Evolutionary conservation across 1,140 invertebrate genomes (phyloP), one percentile per base, ranked within the genome.

Genomic region (Augochlora pura): DNA sequence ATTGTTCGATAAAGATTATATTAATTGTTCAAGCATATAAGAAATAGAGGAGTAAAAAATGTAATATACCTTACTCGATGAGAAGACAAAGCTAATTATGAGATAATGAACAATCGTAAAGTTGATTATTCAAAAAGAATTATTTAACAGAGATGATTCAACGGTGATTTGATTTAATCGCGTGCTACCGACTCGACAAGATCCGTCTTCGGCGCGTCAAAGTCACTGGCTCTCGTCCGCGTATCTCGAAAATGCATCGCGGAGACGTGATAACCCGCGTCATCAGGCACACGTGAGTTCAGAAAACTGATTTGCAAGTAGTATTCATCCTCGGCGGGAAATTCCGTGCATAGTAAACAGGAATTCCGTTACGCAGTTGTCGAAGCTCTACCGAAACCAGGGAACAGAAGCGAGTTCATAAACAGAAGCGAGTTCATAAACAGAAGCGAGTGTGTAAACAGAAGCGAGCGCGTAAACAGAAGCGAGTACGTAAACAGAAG

Each of bases 401-500:
- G 3, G 2, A 12, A 10, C 42, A 46, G 27, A 63, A 38, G 1
- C 9, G 60, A 18, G 18, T n/a, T n/a, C n/a, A n/a, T n/a, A 38
- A 16, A 38, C 60, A 12, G 42, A 42, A n/a, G n/a, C n/a, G n/a
- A n/a, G n/a, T n/a, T n/a, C 16, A 52, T 63, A 32, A n/a, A 66
- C 62, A 66, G 70, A 77, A 77, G 57, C 66, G n/a, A n/a, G n/a
- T n/a, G n/a, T n/a, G n/a, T n/a, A n/a, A 12, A 10, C 42, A 46
- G 27, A 63, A 38, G 1, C 9, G 60, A 18, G 18, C n/a, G n/a
- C n/a, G n/a, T n/a, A 38, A 12, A 10, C 42, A 46, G 27, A 63
- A 38, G 1, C 9, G 60, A 18, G 18, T n/a, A n/a, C n/a, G n/a
- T n/a, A 38, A 16, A 38, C 60, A 12, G 42, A n/a, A n/a, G n/a